A percentile compares a stretch with the other conserved stretches of the same genome.
Conservation (phyloP, 1,140 invertebrate species). For the Drusus annulatus region DNA sequence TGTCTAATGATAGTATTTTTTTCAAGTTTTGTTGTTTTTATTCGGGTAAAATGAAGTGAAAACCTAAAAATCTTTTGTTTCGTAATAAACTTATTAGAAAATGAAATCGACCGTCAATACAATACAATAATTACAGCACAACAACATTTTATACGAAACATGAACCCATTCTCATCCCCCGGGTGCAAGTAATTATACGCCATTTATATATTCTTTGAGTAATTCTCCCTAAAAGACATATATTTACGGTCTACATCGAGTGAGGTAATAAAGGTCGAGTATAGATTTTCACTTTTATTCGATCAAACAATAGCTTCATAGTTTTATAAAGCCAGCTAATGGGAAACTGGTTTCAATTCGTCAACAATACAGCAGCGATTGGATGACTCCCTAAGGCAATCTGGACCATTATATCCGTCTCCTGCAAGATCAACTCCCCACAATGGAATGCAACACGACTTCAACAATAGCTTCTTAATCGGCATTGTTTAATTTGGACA, state of each 20-base stretch:
- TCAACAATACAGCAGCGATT: conserved; percentile 56
- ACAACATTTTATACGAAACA: not conserved
- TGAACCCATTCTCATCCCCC: conserved; percentile 5
- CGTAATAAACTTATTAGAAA: too few species aligned
- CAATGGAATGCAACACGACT: conserved; percentile 48
- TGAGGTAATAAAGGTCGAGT: conserved; percentile 53
- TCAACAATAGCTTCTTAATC: conserved; percentile 57
- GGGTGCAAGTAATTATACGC: not conserved
- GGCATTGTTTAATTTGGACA: conserved; percentile 55
- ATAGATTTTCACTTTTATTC: conserved; percentile 48
- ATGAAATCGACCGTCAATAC: too few species aligned
- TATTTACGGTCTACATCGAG: conserved; percentile 50
- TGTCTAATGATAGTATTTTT: too few species aligned
- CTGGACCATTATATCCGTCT: conserved; percentile 52
- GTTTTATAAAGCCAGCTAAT: conserved; percentile 54
- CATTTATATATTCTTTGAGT: not conserved
- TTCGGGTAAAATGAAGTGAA: too few species aligned
- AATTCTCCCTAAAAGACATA: conserved; percentile 36
- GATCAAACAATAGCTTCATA: conserved; percentile 56
- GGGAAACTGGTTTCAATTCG: conserved; percentile 57
- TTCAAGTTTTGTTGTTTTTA: too few species aligned
- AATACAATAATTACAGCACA: too few species aligned
- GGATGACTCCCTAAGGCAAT: conserved; percentile 44
- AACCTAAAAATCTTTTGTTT: too few species aligned
- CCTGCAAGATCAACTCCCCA: conserved; percentile 37